A percentile compares a stretch with the other conserved stretches of the same genome.
Evolutionary conservation across 2,888 invertebrate species (phyloP).

Genomic region (Brassicogethes aeneus): DNA sequence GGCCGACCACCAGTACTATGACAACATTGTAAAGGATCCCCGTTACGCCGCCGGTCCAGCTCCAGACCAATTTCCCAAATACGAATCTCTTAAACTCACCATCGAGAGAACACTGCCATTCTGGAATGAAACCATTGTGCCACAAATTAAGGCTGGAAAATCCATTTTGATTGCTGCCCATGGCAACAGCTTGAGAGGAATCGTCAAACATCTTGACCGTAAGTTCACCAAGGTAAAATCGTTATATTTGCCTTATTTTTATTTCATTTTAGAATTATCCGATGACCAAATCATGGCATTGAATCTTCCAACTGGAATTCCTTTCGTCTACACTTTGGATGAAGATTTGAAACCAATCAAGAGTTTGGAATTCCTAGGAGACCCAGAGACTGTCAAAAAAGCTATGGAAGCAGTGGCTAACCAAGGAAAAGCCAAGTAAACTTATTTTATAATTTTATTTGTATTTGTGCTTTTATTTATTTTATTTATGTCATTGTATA

Average conservation of each 20-base stretch:
- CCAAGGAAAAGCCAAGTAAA: slow-evolving; percentile 65
- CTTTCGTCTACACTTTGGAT: slow-evolving; percentile 69
- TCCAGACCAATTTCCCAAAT: slow-evolving; percentile 70
- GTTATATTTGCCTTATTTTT: too few relatives aligned
- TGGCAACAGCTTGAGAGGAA: slow-evolving; percentile 80
- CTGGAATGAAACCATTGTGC: slow-evolving; percentile 81
- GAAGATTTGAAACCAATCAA: slow-evolving; percentile 59
- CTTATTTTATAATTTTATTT: too few relatives aligned
- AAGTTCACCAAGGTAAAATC: too few relatives aligned
- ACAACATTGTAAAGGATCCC: slow-evolving; percentile 68
- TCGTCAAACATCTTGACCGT: slow-evolving; percentile 64
- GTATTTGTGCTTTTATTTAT: too few relatives aligned
- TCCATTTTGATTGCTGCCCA: slow-evolving; percentile 79
- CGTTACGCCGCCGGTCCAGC: slow-evolving; percentile 62
- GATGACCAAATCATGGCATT: slow-evolving; percentile 65
- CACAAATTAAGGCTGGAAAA: slow-evolving; percentile 77
- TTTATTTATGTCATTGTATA: too few relatives aligned
- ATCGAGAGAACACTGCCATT: slow-evolving; percentile 80
- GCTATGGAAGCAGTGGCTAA: slow-evolving; percentile 72
- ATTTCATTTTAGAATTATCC: slow-evolving; percentile 48
- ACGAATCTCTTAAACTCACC: slow-evolving; percentile 76
- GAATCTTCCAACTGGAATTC: slow-evolving; percentile 73
- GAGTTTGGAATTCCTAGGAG: slow-evolving; percentile 68
- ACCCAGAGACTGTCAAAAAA: slow-evolving; percentile 65
- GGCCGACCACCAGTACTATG: slow-evolving; percentile 66